Evolutionary conservation across 2,888 invertebrate genomes (phyloP).

Genomic region (Lumbricus terrestris): DNA sequence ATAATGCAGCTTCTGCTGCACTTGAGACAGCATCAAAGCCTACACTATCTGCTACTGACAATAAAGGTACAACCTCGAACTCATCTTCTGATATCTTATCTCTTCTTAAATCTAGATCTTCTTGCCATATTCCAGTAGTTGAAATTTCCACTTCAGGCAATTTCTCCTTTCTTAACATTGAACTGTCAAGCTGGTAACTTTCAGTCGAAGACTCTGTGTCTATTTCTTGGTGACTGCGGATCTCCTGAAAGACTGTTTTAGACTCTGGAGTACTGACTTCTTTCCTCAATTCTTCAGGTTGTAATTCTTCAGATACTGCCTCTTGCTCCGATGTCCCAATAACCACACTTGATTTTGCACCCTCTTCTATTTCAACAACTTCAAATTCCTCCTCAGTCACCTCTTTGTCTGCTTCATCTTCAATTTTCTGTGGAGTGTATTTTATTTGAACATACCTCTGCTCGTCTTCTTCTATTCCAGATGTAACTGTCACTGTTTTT

Average conservation of each 20-base stretch:
- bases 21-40: neutral
- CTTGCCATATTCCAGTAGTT: neutral
- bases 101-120: neutral
- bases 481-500: neutral
- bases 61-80: neutral
- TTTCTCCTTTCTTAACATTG: neutral
- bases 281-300: neutral
- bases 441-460: neutral
- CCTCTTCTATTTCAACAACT: slow-evolving; percentile 16
- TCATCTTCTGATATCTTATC: neutral
- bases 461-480: neutral
- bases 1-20: neutral
- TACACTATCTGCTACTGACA: neutral
- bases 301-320: neutral
- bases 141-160: neutral
- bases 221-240: neutral
- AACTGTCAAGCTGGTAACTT: no score
- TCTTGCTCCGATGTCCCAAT: neutral
- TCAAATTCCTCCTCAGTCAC: slow-evolving; percentile 15
- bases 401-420: slow-evolving; percentile 8
- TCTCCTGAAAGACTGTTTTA: neutral
- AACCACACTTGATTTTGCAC: neutral
- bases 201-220: neutral
- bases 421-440: neutral
- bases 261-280: neutral